Evolutionary conservation across 35 echinoderm and acorn worm genomes (phyloP).

Genomic region (Ptychodera flava): DNA sequence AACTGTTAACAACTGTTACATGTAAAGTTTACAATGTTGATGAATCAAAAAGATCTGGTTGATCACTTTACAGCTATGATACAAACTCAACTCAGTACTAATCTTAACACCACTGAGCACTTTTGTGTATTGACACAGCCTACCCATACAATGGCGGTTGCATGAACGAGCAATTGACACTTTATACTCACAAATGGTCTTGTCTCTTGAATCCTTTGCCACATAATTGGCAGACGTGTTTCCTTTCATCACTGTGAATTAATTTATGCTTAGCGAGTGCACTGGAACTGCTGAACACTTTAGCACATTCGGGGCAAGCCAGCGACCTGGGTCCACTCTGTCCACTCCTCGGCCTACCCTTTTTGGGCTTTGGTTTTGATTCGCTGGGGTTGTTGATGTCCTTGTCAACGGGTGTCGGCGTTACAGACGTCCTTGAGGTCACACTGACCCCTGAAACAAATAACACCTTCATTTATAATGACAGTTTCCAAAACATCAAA

Average conservation of each 20-base stretch:
- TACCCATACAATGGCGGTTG: no score
- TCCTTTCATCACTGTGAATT: slow-evolving; percentile 93
- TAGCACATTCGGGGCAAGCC: slow-evolving; percentile 79
- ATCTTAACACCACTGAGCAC: no score
- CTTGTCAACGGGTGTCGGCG: neutral
- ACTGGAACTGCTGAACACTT: slow-evolving; percentile 97
- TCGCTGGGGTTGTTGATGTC: neutral
- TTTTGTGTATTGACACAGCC: no score
- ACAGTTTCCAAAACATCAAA: no score
- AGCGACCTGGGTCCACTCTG: slow-evolving; percentile 56
- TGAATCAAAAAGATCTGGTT: no score
- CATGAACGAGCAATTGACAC: no score
- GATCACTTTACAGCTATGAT: no score
- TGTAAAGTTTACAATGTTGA: no score
- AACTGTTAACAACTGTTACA: no score
- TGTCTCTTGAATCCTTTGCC: slow-evolving; percentile 98
- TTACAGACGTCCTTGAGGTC: neutral
- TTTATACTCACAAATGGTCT: slow-evolving; percentile 93
- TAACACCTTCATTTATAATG: no score
- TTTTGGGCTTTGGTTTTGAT: slow-evolving; percentile 43
- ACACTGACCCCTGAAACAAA: no score
- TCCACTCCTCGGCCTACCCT: slow-evolving; percentile 68
- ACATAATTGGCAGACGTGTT: slow-evolving; percentile 88
- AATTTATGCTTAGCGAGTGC: slow-evolving; percentile 97
- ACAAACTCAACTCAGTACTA: no score